A percentile compares a stretch with the other conserved stretches of the same genome.
Conservation (phyloP, 2,888 invertebrate genomes). For the Ochlodes sylvanus region DNA sequence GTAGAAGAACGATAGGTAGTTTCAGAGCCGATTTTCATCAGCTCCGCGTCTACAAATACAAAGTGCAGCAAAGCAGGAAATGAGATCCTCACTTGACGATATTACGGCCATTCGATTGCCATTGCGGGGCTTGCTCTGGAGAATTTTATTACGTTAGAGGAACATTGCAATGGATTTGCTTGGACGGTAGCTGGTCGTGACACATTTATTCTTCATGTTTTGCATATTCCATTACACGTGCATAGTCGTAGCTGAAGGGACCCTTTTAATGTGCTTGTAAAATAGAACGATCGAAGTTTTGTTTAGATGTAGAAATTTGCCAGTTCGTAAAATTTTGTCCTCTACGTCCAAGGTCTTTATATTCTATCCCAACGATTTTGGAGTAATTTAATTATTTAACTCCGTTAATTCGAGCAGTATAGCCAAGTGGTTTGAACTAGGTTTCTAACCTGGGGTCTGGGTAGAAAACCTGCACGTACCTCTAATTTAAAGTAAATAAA, state of each 20-base stretch:
- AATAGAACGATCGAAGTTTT: neutral
- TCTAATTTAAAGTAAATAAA: too few relatives aligned
- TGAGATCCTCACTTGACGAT: conserved; percentile 12
- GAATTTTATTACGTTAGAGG: conserved; percentile 13
- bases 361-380: too few relatives aligned
- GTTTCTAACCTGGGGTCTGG: too few relatives aligned
- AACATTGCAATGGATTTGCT: conserved; percentile 17
- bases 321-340: too few relatives aligned
- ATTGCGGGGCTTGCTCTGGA: conserved; percentile 5
- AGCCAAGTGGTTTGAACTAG: too few relatives aligned
- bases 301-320: too few relatives aligned
- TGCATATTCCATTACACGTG: neutral
- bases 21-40: neutral
- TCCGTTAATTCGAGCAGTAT: too few relatives aligned
- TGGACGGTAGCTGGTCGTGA: neutral
- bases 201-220: neutral
- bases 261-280: neutral
- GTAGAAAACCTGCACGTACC: too few relatives aligned
- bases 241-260: neutral
- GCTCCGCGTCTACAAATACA: neutral
- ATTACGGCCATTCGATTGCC: conserved; percentile 3
- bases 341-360: too few relatives aligned
- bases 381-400: too few relatives aligned
- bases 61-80: conserved; percentile 10
- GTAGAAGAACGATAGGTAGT: too few relatives aligned